These are phyloP conservation scores for Vanessa tameamea DNA, from an alignment of 1,140 invertebrate genomes.

Conservation along the genomic window DNA sequence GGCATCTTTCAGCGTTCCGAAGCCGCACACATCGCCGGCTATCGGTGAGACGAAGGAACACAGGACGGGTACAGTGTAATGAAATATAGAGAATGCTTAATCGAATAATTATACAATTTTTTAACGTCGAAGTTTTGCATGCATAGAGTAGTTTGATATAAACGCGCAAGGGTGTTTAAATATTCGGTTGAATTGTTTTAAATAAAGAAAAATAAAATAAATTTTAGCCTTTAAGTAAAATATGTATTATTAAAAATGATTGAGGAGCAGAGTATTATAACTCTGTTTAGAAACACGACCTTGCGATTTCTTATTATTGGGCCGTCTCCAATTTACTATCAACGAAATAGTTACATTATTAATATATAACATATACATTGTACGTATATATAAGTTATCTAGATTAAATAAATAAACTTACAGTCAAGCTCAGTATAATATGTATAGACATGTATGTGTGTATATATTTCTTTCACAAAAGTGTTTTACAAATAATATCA, in stretches of 20 bases:
- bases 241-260: too few relatives aligned
- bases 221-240: too few relatives aligned
- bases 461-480: slow-evolving; percentile 1
- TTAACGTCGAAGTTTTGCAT: neutral
- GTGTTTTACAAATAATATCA: slow-evolving; percentile 23
- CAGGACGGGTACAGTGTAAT: slow-evolving; percentile 60
- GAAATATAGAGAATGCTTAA: slow-evolving; percentile 34
- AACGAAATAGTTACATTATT: too few relatives aligned
- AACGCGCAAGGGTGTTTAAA: neutral
- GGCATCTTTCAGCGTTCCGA: slow-evolving; percentile 76
- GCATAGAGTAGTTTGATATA: neutral
- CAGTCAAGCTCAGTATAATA: neutral
- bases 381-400: too few relatives aligned
- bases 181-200: too few relatives aligned
- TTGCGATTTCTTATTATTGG: too few relatives aligned
- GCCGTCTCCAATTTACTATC: too few relatives aligned
- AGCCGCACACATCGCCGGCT: slow-evolving; percentile 71
- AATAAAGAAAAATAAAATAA: too few relatives aligned
- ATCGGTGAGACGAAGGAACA: slow-evolving; percentile 77
- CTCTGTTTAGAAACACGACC: too few relatives aligned
- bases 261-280: too few relatives aligned
- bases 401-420: neutral
- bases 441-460: neutral
- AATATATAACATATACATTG: too few relatives aligned
- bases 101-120: slow-evolving; percentile 11